Base-by-base conservation (phyloP, 2,888 invertebrate species). In the Acronicta alni region DNA sequence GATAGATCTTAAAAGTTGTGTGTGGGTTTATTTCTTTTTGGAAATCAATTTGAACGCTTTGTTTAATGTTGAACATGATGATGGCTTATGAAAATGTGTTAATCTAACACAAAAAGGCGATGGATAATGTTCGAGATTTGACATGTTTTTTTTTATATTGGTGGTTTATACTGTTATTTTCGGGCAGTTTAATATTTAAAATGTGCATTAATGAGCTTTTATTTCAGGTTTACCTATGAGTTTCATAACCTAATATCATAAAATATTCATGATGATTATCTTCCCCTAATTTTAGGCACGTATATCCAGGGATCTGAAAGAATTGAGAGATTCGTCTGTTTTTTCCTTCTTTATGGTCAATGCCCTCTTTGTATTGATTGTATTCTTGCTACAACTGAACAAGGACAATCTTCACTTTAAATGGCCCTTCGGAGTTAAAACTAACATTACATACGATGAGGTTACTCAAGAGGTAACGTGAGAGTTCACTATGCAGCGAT, bases 341-440 rank as follows among this genome's bases (percentile, higher is more conserved):
- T 99, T 99, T 95, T 98, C 97, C 81, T 99, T 99, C 96, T 98
- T 99, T 95, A 99, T 99, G 99, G 94, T 98, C 93, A 99, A 99
- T 95, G 98, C 99, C 80, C 96, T 99, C 84, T 99, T 99, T 96
- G 99, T 99, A 85, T 96, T 99, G 90, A 98, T 99, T 94, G 99
- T 99, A 82, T 98, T 99, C 95, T 97, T 99, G 92, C 97, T 99
- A 89, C 99, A 99, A 95, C 96, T 99, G 94, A 99, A 99, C 96
- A 99, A 99, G 96, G 99, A 99, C 93, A 97, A 97, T 89, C 96
- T 99, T 83, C 98, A 99, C 95, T 95, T 99, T 89, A 98, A 98
- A 93, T 99, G 99, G 99, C 99, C 99, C 55, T 96, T 98, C 86
- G 98, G 98, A 95, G 97, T 98, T 88, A 98, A 97, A 95, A 97